Evolutionary conservation across 2,113 vertebrate genomes (phyloP), one percentile per base, ranked within the genome.

Genomic region (Tautogolabrus adspersus): DNA sequence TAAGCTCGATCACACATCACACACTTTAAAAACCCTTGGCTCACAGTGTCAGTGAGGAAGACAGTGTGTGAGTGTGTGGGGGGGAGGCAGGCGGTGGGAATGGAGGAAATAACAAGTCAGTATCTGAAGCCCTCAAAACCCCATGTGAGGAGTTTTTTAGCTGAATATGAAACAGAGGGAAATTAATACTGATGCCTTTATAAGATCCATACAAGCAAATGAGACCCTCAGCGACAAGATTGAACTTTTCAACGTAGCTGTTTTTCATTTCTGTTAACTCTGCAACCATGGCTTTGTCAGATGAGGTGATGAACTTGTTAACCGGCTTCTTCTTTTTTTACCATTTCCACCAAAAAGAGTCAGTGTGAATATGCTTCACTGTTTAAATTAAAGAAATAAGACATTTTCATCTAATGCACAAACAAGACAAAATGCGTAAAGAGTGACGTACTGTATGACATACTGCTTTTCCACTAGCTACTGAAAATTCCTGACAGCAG

Each of bases 1-100:
- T 87, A 86, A 92, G 90, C 86, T 83, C 22, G 6, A 84, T 81
- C 64, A 49, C 82, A 85, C 82, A 79, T 87, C 73, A 84, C 68
- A 70, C 73, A 65, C 66, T 87, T 72, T 80, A 61, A 75, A 82
- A 34, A 55, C 73, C 68, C 44, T 64, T 75, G 72, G 77, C 44
- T 65, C n/a, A 40, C 0, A 10, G 54, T 69, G 66, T 78, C 72
- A 57, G 72, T 64, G 66, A 58, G 59, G 46, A 66, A 57, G 75
- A 64, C 22, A 46, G 66, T 60, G 10, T 1, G 10, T 2, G 49
- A 49, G 15, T 30, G 47, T 46, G 21, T 34, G 34, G 13, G 46
- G 40, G 11, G 51, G 46, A 13, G 19, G 59, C 4, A 7, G 44
- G 62, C 42, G 57, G 26, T 44, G 19, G 22, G 12, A 16, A 6